Conservation (phyloP, 2,797 vertebrate species). For the Parambassis ranga region DNA sequence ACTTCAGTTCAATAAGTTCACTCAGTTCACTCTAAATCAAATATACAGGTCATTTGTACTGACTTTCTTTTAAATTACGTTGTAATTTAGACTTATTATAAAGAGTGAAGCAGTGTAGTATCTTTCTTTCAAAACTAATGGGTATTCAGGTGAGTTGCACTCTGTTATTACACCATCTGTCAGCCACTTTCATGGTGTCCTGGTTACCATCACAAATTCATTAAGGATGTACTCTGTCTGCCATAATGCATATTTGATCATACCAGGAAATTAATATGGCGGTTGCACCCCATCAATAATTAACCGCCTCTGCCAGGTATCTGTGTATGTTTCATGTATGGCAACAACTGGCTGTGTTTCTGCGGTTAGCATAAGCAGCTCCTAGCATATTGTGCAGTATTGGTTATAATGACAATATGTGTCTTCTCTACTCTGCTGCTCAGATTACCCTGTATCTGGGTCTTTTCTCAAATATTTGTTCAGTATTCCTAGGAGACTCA, state of each 20-base stretch:
- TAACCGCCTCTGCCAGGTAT: constrained; percentile 31
- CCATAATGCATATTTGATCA: constrained; percentile 54
- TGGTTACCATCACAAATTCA: constrained; percentile 43
- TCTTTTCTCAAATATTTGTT: constrained; percentile 43
- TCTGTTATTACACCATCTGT: constrained; percentile 37
- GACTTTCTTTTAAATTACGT: no score
- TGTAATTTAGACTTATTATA: no score
- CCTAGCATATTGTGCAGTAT: neutral
- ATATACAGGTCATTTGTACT: no score
- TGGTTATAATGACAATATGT: neutral
- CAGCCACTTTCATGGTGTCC: constrained; percentile 32
- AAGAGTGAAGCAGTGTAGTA: no score
- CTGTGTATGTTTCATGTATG: constrained; percentile 29
- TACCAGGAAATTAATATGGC: constrained; percentile 28
- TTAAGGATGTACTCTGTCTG: constrained; percentile 11
- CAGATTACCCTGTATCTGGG: constrained; percentile 3
- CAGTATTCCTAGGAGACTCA: constrained; percentile 33
- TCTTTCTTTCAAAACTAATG: neutral
- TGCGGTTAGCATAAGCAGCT: neutral
- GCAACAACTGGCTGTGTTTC: constrained; percentile 10
- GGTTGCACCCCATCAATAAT: constrained; percentile 39
- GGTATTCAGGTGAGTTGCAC: constrained; percentile 12
- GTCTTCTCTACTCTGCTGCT: constrained; percentile 1
- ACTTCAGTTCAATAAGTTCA: no score
- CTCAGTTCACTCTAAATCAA: no score